Base-by-base conservation (phyloP, 2,797 vertebrate species). In the Mareca strepera region DNA sequence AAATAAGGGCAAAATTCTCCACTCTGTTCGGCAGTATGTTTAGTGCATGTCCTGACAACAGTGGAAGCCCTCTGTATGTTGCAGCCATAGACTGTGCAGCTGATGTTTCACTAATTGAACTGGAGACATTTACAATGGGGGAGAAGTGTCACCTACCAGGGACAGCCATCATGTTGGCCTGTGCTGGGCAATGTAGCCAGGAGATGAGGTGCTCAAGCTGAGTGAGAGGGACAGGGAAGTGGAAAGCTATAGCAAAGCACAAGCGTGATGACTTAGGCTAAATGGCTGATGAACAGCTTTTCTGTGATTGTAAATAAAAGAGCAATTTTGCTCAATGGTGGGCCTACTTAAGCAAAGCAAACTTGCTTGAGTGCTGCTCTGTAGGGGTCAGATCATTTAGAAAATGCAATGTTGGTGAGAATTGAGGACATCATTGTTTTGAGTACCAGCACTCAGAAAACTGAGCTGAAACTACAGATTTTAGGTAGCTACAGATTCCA, bases 1-100 rank as follows among this genome's bases (percentile, higher is more conserved):
- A 90, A 88, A 86, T 75, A 88, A 90, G 85, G 85, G n/a, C 85
- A 91, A 81, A 75, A 73, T 39, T 62, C 48, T 62, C 17, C 41
- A 15, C 62, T 82, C 46, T 1, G 0, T 48, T 88, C 1, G 0
- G 8, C 1, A 1, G 67, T 63, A 52, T 39, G 43, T 88, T 90
- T 35, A 53, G 22, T 23, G 14, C 7, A 0, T 18, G 18, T 68
- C 44, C 76, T 74, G 44, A 44, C 58, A 78, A 16, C 25, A 16
- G 22, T 41, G 37, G 76, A 68, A 90, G 25, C 16, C 20, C 18
- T 41, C 22, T 37, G 44, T 11, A 11, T 0, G 6, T 21, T 37
- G 35, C 81, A 91, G 59, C 43, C 35, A 2, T n/a, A 31, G 79
- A 6, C n/a, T 16, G 6, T 29, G 56, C n/a, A 15, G 1, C 0